Base-by-base conservation (phyloP, 2,888 invertebrate genomes). In the Herminia tarsipennalis region DNA sequence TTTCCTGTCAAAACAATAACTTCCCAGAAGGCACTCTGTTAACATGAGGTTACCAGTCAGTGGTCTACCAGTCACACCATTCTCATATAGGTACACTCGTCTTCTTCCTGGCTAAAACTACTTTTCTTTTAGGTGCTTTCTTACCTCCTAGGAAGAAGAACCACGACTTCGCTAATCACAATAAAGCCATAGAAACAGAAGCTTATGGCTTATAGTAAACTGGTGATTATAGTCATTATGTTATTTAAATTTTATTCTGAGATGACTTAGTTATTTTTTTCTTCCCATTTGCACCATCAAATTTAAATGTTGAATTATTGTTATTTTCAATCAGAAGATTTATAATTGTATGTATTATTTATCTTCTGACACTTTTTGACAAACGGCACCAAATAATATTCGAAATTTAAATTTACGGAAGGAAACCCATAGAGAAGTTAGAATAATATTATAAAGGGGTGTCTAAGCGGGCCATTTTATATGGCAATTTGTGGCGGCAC, bases 151-250 rank as follows among this genome's bases (percentile, higher is more conserved):
- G n/a, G n/a, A n/a, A n/a, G n/a, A n/a, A n/a, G n/a, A n/a, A n/a
- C n/a, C n/a, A n/a, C n/a, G n/a, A 36, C 36, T 30, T 16, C 8
- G 10, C 4, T 27, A 16, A 13, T 27, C 36, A 18, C 14, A 8
- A 27, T 17, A 27, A 18, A n/a, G 16, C 25, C 36, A 36, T 35
- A 10, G 10, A 24, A 33, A 18, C 6, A 10, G 2, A 24, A 35
- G 17, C 13, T 36, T 17, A 36, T n/a, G 36, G 16, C 6, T 17
- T 24, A n/a, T 8, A 8, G 3, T 9, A 25, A 34, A 10, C 8
- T 25, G 20, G 12, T 29, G 41, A 38, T 52, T 46, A 54, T 45
- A 45, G 40, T 16, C 28, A 51, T 30, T 34, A 38, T 48, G 42
- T 40, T 24, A 42, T 34, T 39, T 42, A 10, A 2, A 12, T 6